Evolutionary conservation across 2,797 vertebrate species (phyloP), one percentile per base, ranked within the genome.

Genomic region (Sebastes oblongus): DNA sequence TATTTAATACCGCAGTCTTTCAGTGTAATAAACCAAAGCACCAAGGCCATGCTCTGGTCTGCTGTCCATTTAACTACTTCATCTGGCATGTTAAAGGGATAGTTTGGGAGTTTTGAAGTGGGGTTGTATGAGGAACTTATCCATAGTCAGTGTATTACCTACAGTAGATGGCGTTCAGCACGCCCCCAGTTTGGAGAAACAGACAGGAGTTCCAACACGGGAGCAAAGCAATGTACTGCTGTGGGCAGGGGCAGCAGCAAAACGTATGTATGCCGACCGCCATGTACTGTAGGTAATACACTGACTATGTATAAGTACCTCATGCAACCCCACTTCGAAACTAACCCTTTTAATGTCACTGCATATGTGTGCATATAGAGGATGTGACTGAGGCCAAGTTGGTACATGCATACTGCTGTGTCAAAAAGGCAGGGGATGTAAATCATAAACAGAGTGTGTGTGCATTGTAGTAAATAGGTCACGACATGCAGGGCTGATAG

Each of bases 401-500:
- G 30, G 59, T 52, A 50, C 16, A 55, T 56, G 8, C 13, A 58
- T 34, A 66, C 24, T n/a, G 3, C 20, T 20, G 36, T 59, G 74
- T 36, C 42, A 83, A 36, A 86, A 82, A 87, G 74, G 62, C 69
- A 79, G 42, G 4, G 54, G 46, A 77, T 74, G 81, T 78, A 88
- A 77, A 86, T 78, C 71, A 66, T 18, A 75, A 60, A 76, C 72
- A 72, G 54, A 82, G 68, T 32, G 81, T 64, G 32, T 80, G 78
- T 87, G 66, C 50, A 76, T 87, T 89, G 75, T 88, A 66, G 66
- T 88, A 92, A 92, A 90, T 91, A 90, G 91, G 90, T 92, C 92
- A 91, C 82, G 1, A 50, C 82, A 81, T 72, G 55, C 78, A 84
- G 69, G 65, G 52, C n/a, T 77, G 29, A 69, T 1, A 36, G 24